phyloP scores from a whole-genome alignment of 2,797 vertebrate genomes.

The Linurgus olivaceus region DNA sequence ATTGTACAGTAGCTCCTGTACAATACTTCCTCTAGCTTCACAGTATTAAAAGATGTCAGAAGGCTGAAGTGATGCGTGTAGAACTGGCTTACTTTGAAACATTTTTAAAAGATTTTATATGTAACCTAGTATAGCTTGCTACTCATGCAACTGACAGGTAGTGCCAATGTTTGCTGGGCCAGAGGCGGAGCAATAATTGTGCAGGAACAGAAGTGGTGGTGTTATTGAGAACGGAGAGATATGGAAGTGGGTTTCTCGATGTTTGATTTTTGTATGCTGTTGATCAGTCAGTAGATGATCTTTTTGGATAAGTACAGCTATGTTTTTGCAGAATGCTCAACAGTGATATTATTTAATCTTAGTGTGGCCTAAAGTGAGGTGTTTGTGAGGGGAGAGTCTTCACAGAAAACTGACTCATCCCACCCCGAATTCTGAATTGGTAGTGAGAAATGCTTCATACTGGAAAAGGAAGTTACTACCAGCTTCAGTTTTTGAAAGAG shows the following conservation, averaged over 20 bases:
- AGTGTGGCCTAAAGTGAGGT: not conserved
- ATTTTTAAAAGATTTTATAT: fast-evolving
- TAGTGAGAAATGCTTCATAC: not conserved
- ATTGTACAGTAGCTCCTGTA: not conserved
- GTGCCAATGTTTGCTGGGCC: not conserved
- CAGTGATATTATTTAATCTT: not conserved
- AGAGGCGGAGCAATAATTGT: not conserved
- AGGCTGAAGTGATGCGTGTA: not conserved
- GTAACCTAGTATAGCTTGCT: not conserved
- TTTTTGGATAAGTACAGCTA: not conserved
- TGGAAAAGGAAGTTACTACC: not conserved
- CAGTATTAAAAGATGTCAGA: not conserved
- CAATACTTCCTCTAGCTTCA: not conserved
- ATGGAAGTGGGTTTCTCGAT: fast-evolving
- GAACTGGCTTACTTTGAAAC: not conserved
- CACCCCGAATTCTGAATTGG: not conserved
- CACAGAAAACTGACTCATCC: not conserved
- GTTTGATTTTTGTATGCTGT: not conserved
- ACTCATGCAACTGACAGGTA: not conserved
- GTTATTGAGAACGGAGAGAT: not conserved
- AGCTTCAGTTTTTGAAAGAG: not conserved
- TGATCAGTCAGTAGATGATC: not conserved
- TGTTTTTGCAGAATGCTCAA: not conserved
- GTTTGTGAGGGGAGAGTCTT: not conserved
- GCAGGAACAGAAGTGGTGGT: not conserved